These are phyloP conservation scores for Engraulis encrasicolus DNA, from an alignment of 2,113 vertebrate genomes.

Conservation along the genomic window DNA sequence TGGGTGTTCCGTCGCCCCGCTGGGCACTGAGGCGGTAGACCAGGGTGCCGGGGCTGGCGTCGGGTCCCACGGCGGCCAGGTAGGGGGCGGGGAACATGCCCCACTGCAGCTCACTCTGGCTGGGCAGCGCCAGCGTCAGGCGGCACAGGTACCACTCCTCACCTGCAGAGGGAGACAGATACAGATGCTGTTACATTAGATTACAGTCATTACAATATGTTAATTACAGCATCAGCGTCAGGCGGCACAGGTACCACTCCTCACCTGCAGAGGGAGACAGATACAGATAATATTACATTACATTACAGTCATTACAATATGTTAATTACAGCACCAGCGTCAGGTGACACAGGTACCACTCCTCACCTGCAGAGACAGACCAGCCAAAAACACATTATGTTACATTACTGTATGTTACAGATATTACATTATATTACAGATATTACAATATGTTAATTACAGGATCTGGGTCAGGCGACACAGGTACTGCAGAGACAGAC, in stretches of 20 bases:
- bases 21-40: conserved; percentile 77
- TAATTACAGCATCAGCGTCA: no score
- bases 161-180: conserved; percentile 66
- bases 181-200: no score
- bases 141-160: conserved; percentile 85
- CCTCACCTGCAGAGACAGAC: conserved; percentile 71
- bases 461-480: no score
- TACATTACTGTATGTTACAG: no score
- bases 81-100: conserved; percentile 84
- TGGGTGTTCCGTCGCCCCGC: conserved; percentile 56
- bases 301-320: no score
- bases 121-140: conserved; percentile 74
- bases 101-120: conserved; percentile 81
- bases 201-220: no score
- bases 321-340: no score
- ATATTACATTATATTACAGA: no score
- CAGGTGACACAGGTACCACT: conserved; percentile 76
- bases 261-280: conserved; percentile 70
- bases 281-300: no score
- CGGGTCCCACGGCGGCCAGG: conserved; percentile 76
- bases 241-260: conserved; percentile 77
- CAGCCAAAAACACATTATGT: no score
- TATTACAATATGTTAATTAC: not conserved
- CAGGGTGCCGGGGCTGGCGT: conserved; percentile 71
- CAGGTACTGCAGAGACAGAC: no score